Percentiles rank a stretch among this genome's conserved stretches.
Conservation (phyloP, 2,113 vertebrate genomes). For the Paradoxurus hermaphroditus region DNA sequence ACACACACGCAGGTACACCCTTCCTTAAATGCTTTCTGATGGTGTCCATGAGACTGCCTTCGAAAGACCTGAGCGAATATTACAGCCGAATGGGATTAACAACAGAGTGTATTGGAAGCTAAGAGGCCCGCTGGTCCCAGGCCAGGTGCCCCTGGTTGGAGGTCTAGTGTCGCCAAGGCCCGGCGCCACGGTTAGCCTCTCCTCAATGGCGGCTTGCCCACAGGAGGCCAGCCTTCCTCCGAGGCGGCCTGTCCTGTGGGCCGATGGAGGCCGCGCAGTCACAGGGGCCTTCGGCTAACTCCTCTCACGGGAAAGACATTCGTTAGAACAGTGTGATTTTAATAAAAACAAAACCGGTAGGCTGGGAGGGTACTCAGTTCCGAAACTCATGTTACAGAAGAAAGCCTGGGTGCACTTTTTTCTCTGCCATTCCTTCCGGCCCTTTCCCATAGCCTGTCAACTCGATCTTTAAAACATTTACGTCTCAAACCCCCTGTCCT, state of each 20-base stretch:
- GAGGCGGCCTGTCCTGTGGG: conserved; percentile 6
- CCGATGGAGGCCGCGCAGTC: background rate
- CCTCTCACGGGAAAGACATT: conserved; percentile 9
- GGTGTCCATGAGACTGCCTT: background rate
- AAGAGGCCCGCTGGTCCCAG: conserved; percentile 8
- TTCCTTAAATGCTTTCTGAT: background rate
- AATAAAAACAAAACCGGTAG: conserved; percentile 43
- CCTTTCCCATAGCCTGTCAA: background rate
- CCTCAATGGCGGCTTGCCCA: conserved; percentile 25
- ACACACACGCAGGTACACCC: background rate
- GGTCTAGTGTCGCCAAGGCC: conserved; percentile 33
- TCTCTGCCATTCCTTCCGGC: background rate
- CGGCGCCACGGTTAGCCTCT: background rate
- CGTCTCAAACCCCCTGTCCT: background rate
- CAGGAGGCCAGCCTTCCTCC: background rate
- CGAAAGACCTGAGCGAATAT: conserved; percentile 37
- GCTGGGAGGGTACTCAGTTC: background rate
- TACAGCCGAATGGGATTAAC: conserved; percentile 27
- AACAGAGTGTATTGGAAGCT: conserved; percentile 54
- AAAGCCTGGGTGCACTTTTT: background rate
- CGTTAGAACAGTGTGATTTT: conserved; percentile 18
- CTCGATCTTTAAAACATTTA: background rate
- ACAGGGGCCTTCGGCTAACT: conserved; percentile 33
- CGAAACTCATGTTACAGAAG: background rate
- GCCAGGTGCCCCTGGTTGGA: conserved; percentile 55